These are phyloP conservation scores for Pseudococcus viburni DNA, from an alignment of 2,888 invertebrate genomes.

Conservation along the genomic window DNA sequence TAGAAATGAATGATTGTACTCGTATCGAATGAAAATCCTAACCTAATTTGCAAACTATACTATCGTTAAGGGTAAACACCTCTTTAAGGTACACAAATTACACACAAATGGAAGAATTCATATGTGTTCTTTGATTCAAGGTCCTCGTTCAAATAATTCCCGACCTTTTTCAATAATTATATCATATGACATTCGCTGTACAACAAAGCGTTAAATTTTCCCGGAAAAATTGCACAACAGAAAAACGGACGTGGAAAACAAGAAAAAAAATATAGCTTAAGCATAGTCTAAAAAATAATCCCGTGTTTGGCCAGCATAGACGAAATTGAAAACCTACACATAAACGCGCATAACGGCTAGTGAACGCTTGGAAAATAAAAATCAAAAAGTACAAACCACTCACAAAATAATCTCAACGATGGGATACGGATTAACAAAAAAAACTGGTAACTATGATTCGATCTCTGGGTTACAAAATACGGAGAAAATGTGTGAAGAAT, in stretches of 20 bases:
- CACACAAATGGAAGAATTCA: constrained; percentile 31
- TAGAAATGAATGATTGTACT: not conserved
- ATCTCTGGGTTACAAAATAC: not conserved
- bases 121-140: constrained; percentile 15
- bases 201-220: not conserved
- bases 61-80: not conserved
- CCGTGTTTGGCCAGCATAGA: constrained; percentile 26
- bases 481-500: not conserved
- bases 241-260: not conserved
- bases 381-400: constrained; percentile 34
- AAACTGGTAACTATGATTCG: constrained; percentile 52
- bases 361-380: not conserved
- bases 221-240: constrained; percentile 33
- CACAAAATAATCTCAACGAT: constrained; percentile 32
- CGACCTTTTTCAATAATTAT: not conserved
- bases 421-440: not conserved
- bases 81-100: not conserved
- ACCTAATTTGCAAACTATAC: constrained; percentile 41
- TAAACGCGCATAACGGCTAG: not conserved
- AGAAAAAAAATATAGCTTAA: constrained; percentile 7
- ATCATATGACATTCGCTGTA: not conserved
- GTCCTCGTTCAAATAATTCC: not conserved
- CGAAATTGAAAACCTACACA: constrained; percentile 2
- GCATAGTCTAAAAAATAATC: constrained; percentile 6
- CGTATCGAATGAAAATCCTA: constrained; percentile 3